Percentiles rank a stretch among this genome's conserved stretches.
Evolutionary conservation across 2,797 vertebrate genomes (phyloP).

Genomic region (Nasua narica): DNA sequence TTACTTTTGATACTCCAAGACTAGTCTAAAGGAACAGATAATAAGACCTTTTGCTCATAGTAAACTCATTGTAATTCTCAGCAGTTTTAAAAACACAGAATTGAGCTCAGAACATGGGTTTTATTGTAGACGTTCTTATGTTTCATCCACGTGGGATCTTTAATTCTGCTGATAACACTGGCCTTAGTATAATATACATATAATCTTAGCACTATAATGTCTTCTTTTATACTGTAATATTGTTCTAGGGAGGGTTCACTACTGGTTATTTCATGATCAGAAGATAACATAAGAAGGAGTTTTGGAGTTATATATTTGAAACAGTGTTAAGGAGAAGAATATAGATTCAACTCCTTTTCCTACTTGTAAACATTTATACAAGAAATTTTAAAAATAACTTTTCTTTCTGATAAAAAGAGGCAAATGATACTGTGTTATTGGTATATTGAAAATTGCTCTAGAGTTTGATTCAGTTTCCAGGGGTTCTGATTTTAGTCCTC

Average conservation of each 20-base stretch:
- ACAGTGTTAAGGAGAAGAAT: not conserved
- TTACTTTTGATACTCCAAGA: conserved; percentile 45
- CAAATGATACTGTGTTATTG: not conserved
- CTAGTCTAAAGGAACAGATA: conserved; percentile 11
- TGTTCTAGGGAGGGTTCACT: not conserved
- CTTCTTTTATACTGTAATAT: not conserved
- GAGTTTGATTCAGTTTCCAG: not conserved
- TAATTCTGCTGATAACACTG: not conserved
- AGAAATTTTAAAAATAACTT: not conserved
- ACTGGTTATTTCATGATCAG: not conserved
- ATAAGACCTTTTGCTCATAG: not conserved
- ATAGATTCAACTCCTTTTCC: not conserved
- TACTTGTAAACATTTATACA: not conserved
- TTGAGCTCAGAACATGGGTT: not conserved
- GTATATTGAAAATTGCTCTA: not conserved
- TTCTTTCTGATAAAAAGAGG: not conserved
- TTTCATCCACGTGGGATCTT: not conserved
- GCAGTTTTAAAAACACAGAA: conserved; percentile 18
- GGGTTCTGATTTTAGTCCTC: not conserved
- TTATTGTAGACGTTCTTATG: not conserved
- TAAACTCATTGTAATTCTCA: not conserved
- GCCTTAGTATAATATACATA: not conserved
- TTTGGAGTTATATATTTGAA: not conserved
- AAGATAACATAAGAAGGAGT: not conserved
- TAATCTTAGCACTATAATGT: not conserved